A percentile compares a stretch with the other conserved stretches of the same genome.
Evolutionary conservation across 2,113 vertebrate species (phyloP).

Genomic region (Eulacestoma nigropectus): DNA sequence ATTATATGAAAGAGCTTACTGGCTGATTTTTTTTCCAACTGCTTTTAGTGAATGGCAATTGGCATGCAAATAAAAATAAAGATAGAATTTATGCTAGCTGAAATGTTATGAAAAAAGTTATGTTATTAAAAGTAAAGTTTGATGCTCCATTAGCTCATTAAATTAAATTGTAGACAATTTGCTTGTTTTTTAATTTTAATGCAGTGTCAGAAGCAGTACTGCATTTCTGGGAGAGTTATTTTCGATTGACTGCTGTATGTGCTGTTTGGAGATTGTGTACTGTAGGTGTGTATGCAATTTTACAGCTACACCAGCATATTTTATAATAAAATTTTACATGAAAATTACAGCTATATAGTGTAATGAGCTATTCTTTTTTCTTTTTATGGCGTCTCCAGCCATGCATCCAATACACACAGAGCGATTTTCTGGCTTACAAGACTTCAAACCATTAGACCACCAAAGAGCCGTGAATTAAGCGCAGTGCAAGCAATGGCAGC

Average conservation of each 20-base stretch:
- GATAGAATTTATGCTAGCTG: background rate
- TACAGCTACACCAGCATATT: background rate
- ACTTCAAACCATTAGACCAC: background rate
- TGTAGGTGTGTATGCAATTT: background rate
- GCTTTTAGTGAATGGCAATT: background rate
- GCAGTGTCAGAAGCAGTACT: background rate
- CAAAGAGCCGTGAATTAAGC: background rate
- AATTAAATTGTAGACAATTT: background rate
- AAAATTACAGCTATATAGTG: background rate
- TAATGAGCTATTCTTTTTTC: background rate
- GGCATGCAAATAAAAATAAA: background rate
- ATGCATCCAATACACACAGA: background rate
- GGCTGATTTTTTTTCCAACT: background rate
- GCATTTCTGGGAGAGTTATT: background rate
- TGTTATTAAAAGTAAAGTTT: background rate
- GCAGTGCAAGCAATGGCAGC: background rate
- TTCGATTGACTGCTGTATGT: background rate
- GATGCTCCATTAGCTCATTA: background rate
- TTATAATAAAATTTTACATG: background rate
- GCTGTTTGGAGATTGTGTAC: background rate
- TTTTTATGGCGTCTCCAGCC: background rate
- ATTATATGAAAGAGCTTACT: background rate
- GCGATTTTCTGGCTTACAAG: rapidly evolving
- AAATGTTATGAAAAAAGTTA: background rate
- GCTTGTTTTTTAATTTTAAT: background rate